Conservation (phyloP, 2,797 vertebrate genomes). For the Stomatorhinus walkeri region DNA sequence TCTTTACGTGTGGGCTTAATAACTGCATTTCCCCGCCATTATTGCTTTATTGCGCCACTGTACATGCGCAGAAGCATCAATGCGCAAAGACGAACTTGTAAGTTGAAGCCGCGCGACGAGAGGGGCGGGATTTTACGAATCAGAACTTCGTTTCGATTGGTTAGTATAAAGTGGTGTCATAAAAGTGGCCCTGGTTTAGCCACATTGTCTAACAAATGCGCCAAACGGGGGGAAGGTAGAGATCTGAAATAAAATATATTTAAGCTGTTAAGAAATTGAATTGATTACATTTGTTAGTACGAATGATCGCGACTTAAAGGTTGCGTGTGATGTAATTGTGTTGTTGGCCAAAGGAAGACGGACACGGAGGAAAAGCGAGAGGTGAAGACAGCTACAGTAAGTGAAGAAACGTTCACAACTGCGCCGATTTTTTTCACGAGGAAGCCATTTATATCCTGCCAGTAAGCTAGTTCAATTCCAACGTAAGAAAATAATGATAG, state of each 20-base stretch:
- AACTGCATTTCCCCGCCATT: slow-evolving; percentile 10
- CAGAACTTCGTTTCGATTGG: slow-evolving; percentile 33
- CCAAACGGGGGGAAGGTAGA: slow-evolving; percentile 20
- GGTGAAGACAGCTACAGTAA: slow-evolving; percentile 14
- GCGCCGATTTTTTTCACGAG: slow-evolving; percentile 17
- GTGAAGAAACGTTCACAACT: slow-evolving; percentile 22
- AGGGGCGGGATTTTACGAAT: slow-evolving; percentile 31
- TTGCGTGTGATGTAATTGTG: not conserved
- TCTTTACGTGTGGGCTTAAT: not conserved
- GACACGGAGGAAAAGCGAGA: not conserved
- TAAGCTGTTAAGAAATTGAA: not conserved
- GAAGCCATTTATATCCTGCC: slow-evolving; percentile 22
- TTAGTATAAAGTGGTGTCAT: slow-evolving; percentile 25
- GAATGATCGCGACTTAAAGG: not conserved
- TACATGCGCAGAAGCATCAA: slow-evolving; percentile 37
- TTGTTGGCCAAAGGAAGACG: not conserved
- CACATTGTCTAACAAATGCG: slow-evolving; percentile 42
- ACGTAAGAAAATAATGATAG: not conserved
- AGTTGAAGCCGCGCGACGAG: slow-evolving; percentile 41
- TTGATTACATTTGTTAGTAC: not conserved
- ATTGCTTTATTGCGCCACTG: slow-evolving; percentile 18
- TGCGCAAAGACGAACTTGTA: slow-evolving; percentile 32
- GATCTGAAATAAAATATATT: not conserved
- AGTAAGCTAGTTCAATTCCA: not conserved
- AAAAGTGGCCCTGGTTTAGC: slow-evolving; percentile 34